phyloP scores from a whole-genome alignment of 2,888 invertebrate genomes.

The Galerucella calmariensis region DNA sequence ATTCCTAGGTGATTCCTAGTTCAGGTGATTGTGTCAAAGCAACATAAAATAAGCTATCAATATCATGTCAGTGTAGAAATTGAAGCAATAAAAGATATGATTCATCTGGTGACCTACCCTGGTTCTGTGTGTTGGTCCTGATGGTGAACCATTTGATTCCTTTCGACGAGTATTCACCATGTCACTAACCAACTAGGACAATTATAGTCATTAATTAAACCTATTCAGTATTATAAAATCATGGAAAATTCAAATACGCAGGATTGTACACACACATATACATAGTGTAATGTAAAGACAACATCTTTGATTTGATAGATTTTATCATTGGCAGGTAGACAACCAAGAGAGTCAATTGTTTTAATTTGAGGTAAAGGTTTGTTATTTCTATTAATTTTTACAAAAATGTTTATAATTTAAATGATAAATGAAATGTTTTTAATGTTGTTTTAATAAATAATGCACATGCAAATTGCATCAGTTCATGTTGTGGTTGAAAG shows the following conservation, averaged over 20 bases:
- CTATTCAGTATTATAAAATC: conserved; percentile 4
- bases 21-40: background rate
- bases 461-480: no score
- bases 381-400: no score
- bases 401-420: no score
- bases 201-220: conserved; percentile 14
- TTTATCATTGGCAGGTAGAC: no score
- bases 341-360: background rate
- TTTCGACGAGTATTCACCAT: conserved; percentile 63
- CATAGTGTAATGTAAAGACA: no score
- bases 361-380: background rate
- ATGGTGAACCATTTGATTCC: conserved; percentile 60
- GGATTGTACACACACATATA: background rate
- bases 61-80: background rate
- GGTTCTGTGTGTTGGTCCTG: conserved; percentile 58
- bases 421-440: no score
- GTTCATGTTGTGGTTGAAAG: no score
- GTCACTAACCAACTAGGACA: conserved; percentile 38
- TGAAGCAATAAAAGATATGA: conserved; percentile 14
- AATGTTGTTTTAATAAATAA: no score
- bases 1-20: no score
- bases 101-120: conserved; percentile 56
- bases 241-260: conserved; percentile 14
- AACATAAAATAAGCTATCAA: background rate
- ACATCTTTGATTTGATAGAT: no score